A percentile compares a stretch with the other conserved stretches of the same genome.
Evolutionary conservation across 2,113 vertebrate species (phyloP).

Genomic region (Ophiodon elongatus): DNA sequence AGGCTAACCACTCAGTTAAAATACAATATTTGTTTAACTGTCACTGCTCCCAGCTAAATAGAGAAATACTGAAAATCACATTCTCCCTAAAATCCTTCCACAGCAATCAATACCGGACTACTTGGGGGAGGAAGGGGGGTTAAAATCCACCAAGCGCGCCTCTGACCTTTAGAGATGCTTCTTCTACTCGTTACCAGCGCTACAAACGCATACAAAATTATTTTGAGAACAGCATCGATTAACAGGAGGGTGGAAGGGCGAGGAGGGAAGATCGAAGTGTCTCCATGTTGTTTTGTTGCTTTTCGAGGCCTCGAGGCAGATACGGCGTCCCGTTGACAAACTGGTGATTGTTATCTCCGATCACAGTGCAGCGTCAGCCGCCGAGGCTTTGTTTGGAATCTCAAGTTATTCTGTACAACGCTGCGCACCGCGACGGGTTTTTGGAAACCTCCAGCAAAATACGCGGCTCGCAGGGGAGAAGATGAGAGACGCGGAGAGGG

Average conservation of each 20-base stretch:
- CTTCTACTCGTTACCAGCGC: conserved; percentile 50
- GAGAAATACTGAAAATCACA: conserved; percentile 38
- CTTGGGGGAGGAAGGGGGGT: conserved; percentile 44
- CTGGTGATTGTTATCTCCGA: conserved; percentile 76
- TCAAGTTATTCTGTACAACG: conserved; percentile 54
- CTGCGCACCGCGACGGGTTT: conserved; percentile 55
- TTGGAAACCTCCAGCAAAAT: conserved; percentile 49
- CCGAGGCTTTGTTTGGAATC: conserved; percentile 66
- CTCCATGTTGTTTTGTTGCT: conserved; percentile 70
- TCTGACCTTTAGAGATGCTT: conserved; percentile 74
- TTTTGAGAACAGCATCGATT: conserved; percentile 77
- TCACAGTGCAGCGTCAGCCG: conserved; percentile 59
- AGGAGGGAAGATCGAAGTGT: conserved; percentile 65
- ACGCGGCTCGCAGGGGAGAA: conserved; percentile 46
- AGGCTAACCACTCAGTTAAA: conserved; percentile 41
- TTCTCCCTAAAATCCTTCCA: conserved; percentile 53
- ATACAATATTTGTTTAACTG: conserved; percentile 58
- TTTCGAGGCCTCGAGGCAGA: conserved; percentile 64
- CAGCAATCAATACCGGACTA: conserved; percentile 69
- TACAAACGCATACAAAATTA: conserved; percentile 69
- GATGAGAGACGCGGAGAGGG: conserved; percentile 29
- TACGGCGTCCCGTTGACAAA: conserved; percentile 76
- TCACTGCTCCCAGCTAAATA: conserved; percentile 40
- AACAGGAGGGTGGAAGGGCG: conserved; percentile 41
- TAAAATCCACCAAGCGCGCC: conserved; percentile 60